These are phyloP conservation scores for Alviniconcha strummeri DNA, from an alignment of 2,888 invertebrate genomes.

Conservation along the genomic window DNA sequence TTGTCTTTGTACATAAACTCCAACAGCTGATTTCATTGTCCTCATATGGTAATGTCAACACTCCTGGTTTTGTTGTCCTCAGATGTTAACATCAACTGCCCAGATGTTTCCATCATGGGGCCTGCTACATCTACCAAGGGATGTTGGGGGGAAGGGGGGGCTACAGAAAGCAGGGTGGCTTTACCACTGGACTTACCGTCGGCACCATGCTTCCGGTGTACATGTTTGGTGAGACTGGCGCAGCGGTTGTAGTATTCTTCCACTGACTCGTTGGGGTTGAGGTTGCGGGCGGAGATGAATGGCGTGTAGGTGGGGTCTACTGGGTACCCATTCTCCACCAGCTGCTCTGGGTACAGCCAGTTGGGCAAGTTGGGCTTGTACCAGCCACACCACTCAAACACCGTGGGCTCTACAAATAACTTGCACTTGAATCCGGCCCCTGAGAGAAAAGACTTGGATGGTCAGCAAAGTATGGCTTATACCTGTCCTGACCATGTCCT, in stretches of 20 bases:
- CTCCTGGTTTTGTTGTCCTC: no score
- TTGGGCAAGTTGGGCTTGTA: slow-evolving; percentile 76
- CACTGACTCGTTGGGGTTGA: slow-evolving; percentile 78
- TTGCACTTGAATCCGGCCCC: slow-evolving; percentile 42
- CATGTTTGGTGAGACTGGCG: slow-evolving; percentile 78
- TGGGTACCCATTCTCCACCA: slow-evolving; percentile 84
- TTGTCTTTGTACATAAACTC: no score
- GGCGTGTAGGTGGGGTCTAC: slow-evolving; percentile 84
- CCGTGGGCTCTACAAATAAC: slow-evolving; percentile 85
- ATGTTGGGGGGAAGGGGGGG: no score
- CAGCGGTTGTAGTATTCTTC: slow-evolving; percentile 82
- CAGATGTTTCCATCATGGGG: no score
- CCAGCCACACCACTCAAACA: slow-evolving; percentile 97
- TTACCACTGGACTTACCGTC: slow-evolving; percentile 58
- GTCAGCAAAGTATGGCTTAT: background rate
- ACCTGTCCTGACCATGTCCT: background rate
- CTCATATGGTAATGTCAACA: no score
- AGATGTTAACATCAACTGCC: no score
- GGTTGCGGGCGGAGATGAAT: slow-evolving; percentile 68
- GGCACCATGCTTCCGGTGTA: slow-evolving; percentile 77
- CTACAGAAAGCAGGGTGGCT: no score
- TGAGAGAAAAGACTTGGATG: slow-evolving; percentile 20
- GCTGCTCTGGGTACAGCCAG: slow-evolving; percentile 78
- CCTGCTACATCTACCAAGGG: no score
- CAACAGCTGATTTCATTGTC: no score